These are phyloP conservation scores for Pogonophryne albipinna DNA, from an alignment of 2,797 vertebrate species.

Conservation along the genomic window DNA sequence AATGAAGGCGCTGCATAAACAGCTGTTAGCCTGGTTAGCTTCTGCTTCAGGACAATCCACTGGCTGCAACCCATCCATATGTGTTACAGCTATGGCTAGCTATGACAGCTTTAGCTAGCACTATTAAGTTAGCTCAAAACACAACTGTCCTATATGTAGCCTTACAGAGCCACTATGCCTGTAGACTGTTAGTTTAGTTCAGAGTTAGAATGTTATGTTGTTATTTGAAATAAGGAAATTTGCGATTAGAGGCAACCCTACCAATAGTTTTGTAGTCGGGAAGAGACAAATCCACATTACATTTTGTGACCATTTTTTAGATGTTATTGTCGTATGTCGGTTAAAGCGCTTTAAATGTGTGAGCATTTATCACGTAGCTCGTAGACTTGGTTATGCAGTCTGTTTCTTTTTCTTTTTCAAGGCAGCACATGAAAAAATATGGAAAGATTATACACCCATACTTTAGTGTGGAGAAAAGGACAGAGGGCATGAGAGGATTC, in stretches of 20 bases:
- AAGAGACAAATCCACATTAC: not conserved
- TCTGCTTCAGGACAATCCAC: too few relatives aligned
- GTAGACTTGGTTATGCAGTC: not conserved
- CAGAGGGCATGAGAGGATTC: slow-evolving; percentile 43
- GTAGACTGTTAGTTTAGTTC: not conserved
- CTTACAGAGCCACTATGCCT: not conserved
- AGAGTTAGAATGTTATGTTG: not conserved
- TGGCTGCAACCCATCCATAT: too few relatives aligned
- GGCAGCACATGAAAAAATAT: slow-evolving; percentile 36
- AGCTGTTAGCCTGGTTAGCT: too few relatives aligned
- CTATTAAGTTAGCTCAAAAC: not conserved
- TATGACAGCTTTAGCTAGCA: not conserved
- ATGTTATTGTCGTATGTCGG: slow-evolving; percentile 16
- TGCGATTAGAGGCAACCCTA: not conserved
- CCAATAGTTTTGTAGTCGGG: not conserved
- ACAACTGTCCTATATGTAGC: not conserved
- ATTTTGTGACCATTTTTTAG: slow-evolving; percentile 12
- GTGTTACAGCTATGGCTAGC: not conserved
- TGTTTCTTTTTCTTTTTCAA: not conserved
- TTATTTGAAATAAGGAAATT: not conserved
- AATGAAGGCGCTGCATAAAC: too few relatives aligned
- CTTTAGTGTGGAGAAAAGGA: slow-evolving; percentile 23
- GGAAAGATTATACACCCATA: slow-evolving; percentile 32
- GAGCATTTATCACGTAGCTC: slow-evolving; percentile 2
- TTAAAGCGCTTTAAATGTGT: not conserved